Evolutionary conservation across 2,888 invertebrate genomes (phyloP), one percentile per base, ranked within the genome.

Genomic region (Pimpla rufipes): DNA sequence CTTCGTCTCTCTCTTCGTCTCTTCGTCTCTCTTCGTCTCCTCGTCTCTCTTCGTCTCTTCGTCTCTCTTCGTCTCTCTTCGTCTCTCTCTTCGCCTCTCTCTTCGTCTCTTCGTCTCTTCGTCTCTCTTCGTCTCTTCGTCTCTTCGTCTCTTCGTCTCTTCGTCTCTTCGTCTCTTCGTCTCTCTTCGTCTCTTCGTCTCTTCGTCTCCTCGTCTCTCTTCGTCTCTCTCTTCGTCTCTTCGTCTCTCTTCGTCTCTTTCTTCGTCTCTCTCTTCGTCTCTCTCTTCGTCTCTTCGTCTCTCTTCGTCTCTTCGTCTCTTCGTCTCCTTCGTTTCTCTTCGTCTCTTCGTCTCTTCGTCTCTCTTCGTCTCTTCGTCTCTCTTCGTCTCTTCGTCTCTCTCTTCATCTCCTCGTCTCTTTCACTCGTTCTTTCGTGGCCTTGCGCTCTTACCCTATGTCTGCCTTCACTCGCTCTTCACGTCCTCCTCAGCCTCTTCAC

Each of bases 121-220:
- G n/a, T 23, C 64, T 62, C 62, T 37, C 76, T n/a, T 81, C 77
- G n/a, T n/a, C n/a, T 79, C 82, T 75, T 71, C 62, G 42, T 67
- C 47, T 78, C 52, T n/a, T n/a, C n/a, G n/a, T n/a, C 88, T 88
- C 90, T 89, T 89, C 89, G 90, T 88, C 89, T 91, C 88, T 87
- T 87, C 88, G 88, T 87, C 89, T 90, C 88, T 87, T 88, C 84
- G 83, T 85, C 73, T 81, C 83, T 81, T 74, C 79, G 70, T 85
- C 80, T n/a, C n/a, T n/a, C n/a, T n/a, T n/a, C n/a, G n/a, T n/a
- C n/a, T n/a, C n/a, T n/a, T n/a, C n/a, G n/a, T n/a, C n/a, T n/a
- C n/a, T n/a, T n/a, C 59, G 71, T 64, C 66, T 59, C 57, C 76
- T 23, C 47, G 18, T 35, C 8, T 18, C 37, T 37, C 13, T 29